These are phyloP conservation scores for Acrobeloides nanus DNA, from an alignment of 2,888 invertebrate species.

Conservation along the genomic window DNA sequence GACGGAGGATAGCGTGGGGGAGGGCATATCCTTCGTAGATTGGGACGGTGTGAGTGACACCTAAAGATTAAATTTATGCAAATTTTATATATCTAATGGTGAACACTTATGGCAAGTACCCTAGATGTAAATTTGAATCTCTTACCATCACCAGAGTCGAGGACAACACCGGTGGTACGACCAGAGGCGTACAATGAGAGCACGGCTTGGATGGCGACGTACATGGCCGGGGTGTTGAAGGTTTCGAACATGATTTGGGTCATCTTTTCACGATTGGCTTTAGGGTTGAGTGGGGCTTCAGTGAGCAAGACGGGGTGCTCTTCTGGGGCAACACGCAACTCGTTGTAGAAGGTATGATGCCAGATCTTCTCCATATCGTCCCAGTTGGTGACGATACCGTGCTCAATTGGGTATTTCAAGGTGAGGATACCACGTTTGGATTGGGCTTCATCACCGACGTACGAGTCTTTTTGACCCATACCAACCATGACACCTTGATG, in stretches of 20 bases:
- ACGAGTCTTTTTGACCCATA: conserved; percentile 56
- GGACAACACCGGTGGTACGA: conserved; percentile 84
- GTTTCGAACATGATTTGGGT: conserved; percentile 80
- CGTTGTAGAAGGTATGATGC: conserved; percentile 93
- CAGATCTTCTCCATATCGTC: conserved; percentile 98
- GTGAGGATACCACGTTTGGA: conserved; percentile 76
- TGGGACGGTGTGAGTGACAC: conserved; percentile 69
- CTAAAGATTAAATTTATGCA: conserved; percentile 51
- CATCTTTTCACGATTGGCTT: conserved; percentile 73
- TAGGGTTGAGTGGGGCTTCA: conserved; percentile 85
- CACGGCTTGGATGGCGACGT: conserved; percentile 79
- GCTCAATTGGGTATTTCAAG: conserved; percentile 89
- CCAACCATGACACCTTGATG: conserved; percentile 59
- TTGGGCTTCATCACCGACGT: conserved; percentile 58
- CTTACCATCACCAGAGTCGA: conserved; percentile 73
- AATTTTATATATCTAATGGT: background rate
- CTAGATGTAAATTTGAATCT: conserved; percentile 17
- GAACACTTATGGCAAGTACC: background rate
- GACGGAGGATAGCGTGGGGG: conserved; percentile 58
- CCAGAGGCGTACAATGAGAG: conserved; percentile 85
- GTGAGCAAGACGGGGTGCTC: conserved; percentile 61
- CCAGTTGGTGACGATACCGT: conserved; percentile 96
- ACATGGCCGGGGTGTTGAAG: conserved; percentile 61
- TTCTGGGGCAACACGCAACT: no score
- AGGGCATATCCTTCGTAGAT: conserved; percentile 70